Evolutionary conservation across 2,797 vertebrate species (phyloP).

Genomic region (Pseudochirops cupreus): DNA sequence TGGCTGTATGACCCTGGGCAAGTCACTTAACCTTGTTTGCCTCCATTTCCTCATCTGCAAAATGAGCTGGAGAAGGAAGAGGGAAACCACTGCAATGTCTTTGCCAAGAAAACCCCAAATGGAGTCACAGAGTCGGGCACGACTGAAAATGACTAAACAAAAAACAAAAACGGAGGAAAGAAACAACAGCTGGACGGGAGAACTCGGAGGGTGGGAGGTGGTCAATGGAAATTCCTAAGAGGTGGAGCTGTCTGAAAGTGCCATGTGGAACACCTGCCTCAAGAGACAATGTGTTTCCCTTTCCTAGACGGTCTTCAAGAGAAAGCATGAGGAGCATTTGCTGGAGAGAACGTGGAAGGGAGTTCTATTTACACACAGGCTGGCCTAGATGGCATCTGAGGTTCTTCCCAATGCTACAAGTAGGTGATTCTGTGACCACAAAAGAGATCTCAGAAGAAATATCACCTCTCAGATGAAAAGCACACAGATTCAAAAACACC

Average conservation of each 20-base stretch:
- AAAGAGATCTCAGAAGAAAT: background rate
- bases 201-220: too few relatives aligned
- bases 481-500: background rate
- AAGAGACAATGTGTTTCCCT: background rate
- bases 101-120: background rate
- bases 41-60: background rate
- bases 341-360: background rate
- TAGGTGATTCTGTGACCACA: background rate
- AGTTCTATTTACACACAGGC: too few relatives aligned
- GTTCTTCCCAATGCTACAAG: too few relatives aligned
- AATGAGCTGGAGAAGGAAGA: background rate
- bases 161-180: background rate
- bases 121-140: background rate
- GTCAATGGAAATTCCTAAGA: background rate
- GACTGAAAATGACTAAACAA: background rate
- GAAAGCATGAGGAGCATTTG: background rate
- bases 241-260: background rate
- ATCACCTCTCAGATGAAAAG: background rate
- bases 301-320: background rate
- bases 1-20: background rate
- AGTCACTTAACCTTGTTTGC: background rate
- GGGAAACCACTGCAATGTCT: background rate
- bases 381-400: too few relatives aligned
- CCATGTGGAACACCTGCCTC: background rate
- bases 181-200: background rate